phyloP scores from a whole-genome alignment of 2,797 vertebrate genomes.

The Limnodromus scolopaceus region DNA sequence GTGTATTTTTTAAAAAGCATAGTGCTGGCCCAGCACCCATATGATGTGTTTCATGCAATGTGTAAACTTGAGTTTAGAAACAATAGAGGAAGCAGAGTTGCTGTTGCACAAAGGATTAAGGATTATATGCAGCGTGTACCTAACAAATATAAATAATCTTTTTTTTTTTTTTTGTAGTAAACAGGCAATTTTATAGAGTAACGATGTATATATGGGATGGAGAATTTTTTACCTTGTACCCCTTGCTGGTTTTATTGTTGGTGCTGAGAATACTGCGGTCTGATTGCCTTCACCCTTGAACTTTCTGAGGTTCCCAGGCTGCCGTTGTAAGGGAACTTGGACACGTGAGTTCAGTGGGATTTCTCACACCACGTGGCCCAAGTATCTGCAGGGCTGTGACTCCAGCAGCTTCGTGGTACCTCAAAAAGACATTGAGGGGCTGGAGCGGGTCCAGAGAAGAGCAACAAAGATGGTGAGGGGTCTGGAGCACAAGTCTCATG shows the following conservation, averaged over 20 bases:
- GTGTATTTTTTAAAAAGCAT: background rate
- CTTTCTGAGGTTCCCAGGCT: background rate
- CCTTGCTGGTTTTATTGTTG: background rate
- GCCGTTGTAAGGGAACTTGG: background rate
- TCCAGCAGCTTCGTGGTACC: background rate
- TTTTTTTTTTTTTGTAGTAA: background rate
- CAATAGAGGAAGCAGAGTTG: background rate
- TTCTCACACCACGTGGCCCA: background rate
- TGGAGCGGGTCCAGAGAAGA: no score
- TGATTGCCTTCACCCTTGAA: background rate
- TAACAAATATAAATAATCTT: background rate
- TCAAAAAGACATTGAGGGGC: no score
- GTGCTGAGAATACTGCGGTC: background rate
- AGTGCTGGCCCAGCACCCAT: background rate
- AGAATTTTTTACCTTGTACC: background rate
- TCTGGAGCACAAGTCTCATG: no score
- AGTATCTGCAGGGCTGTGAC: background rate
- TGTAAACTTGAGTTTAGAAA: background rate
- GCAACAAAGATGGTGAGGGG: no score
- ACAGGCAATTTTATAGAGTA: background rate
- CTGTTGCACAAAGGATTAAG: background rate
- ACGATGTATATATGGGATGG: rapidly evolving
- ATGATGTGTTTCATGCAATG: background rate
- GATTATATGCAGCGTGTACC: background rate
- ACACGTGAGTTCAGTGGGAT: background rate